Conservation (phyloP, 2,888 invertebrate genomes). For the Formica aserva region DNA sequence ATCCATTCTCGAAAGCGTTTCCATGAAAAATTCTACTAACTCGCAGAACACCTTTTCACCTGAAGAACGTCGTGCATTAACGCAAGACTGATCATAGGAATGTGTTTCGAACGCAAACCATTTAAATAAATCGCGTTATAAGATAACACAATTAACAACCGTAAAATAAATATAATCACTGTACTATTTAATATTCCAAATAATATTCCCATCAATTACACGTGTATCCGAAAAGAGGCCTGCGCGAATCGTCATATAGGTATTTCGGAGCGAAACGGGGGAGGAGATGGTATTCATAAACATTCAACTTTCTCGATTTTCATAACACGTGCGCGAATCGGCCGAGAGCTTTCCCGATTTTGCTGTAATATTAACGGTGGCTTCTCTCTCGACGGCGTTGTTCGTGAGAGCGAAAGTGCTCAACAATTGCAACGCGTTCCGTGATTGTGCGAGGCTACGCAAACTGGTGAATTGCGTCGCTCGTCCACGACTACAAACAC, state of each 20-base stretch:
- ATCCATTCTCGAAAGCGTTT: conserved; percentile 49
- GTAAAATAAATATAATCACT: too few relatives aligned
- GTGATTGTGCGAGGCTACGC: conserved; percentile 40
- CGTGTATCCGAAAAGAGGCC: not conserved
- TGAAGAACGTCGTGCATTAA: conserved; percentile 2
- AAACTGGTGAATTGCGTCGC: conserved; percentile 39
- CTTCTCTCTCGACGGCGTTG: conserved; percentile 28
- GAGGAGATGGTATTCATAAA: conserved; percentile 18
- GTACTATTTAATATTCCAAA: not conserved
- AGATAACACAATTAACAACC: not conserved
- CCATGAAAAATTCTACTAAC: conserved; percentile 42
- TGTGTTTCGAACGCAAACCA: not conserved
- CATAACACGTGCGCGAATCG: conserved; percentile 6
- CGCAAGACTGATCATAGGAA: not conserved
- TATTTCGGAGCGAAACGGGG: not conserved
- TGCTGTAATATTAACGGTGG: conserved; percentile 7
- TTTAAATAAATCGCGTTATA: not conserved
- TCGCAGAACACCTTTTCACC: conserved; percentile 43
- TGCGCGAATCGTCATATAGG: not conserved
- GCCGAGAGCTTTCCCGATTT: conserved; percentile 32
- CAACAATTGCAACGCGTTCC: conserved; percentile 50
- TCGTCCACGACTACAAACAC: conserved; percentile 25
- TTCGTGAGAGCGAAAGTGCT: conserved; percentile 50
- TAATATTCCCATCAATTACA: not conserved
- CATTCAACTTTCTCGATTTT: conserved; percentile 57